Conservation (phyloP, 2,888 invertebrate genomes). For the Nebria brevicollis region DNA sequence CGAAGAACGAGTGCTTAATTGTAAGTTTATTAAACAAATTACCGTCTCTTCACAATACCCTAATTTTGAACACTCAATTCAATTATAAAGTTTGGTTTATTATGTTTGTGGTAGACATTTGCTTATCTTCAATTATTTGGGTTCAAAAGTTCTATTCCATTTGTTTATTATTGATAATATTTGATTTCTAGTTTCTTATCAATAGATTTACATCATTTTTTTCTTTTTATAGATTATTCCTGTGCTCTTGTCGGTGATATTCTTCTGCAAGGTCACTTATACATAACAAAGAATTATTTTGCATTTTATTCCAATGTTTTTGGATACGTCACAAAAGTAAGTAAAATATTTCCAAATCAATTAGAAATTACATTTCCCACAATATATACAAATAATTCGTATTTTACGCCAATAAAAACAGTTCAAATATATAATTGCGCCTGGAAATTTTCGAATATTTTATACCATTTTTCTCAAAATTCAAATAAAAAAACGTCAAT, state of each 20-base stretch:
- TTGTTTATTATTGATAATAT: conserved; percentile 4
- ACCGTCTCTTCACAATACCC: too few species aligned
- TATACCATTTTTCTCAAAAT: too few species aligned
- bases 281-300: conserved; percentile 94
- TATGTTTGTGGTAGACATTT: neutral
- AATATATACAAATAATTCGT: too few species aligned
- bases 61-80: too few species aligned
- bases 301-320: conserved; percentile 97
- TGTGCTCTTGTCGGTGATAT: conserved; percentile 94
- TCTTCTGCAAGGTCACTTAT: conserved; percentile 90
- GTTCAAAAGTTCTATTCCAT: neutral
- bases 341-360: conserved; percentile 48
- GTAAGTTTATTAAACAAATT: conserved; percentile 66
- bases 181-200: neutral
- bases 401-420: too few species aligned
- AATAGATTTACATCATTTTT: neutral
- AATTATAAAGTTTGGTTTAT: neutral
- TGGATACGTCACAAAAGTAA: conserved; percentile 92
- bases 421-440: too few species aligned
- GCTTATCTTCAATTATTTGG: neutral
- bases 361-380: too few species aligned
- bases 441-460: too few species aligned
- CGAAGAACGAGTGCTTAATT: conserved; percentile 87
- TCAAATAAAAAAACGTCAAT: too few species aligned
- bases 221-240: conserved; percentile 78